Conservation (phyloP, 2,888 invertebrate species). For the Philereme transversata region DNA sequence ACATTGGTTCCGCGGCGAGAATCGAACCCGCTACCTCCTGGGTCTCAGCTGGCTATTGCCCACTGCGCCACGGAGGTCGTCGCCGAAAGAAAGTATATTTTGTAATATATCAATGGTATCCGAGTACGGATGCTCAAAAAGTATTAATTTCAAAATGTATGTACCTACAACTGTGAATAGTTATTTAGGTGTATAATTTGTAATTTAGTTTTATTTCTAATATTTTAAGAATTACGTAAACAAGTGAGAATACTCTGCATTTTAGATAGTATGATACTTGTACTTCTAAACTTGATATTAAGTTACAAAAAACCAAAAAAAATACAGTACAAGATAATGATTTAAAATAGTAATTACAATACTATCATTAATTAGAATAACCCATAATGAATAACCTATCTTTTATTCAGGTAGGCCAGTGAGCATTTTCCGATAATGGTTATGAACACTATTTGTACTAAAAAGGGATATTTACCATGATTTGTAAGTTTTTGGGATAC, state of each 20-base stretch:
- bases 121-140: slow-evolving; percentile 41
- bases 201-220: slow-evolving; percentile 5
- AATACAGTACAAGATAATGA: not conserved
- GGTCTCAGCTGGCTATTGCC: too few species aligned
- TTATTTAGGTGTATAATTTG: slow-evolving; percentile 13
- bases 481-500: too few species aligned
- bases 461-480: too few species aligned
- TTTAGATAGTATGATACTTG: slow-evolving; percentile 1
- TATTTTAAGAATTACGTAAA: not conserved
- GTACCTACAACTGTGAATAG: slow-evolving; percentile 41
- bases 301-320: slow-evolving; percentile 9
- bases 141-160: slow-evolving; percentile 48
- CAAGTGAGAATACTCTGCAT: slow-evolving; percentile 7
- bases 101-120: too few species aligned
- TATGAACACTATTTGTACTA: too few species aligned
- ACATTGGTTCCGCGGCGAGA: too few species aligned
- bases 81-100: too few species aligned
- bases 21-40: too few species aligned
- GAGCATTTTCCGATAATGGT: slow-evolving; percentile 1
- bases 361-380: not conserved
- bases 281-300: not conserved
- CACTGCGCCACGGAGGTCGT: too few species aligned
- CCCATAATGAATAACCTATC: too few species aligned
- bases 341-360: not conserved
- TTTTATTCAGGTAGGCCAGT: not conserved